Evolutionary conservation across 2,888 invertebrate genomes (phyloP), one percentile per base, ranked within the genome.

Genomic region (Philereme transversata): DNA sequence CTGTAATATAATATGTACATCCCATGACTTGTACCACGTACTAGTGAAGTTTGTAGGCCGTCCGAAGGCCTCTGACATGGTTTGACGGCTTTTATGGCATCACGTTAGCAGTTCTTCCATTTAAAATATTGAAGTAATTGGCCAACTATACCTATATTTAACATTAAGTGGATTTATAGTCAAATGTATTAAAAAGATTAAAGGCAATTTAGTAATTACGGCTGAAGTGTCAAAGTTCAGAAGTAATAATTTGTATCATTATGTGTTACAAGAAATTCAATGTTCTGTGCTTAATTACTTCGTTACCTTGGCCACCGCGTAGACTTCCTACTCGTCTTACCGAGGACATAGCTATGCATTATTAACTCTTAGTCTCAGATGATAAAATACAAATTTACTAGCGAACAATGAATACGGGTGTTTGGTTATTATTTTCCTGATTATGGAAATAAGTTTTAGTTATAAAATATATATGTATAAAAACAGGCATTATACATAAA

Each of bases 221-320:
- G 5, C 54, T 62, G 41, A 53, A 58, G 52, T 67, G 67, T 62
- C 72, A 67, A 63, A 71, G 76, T 76, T 77, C 75, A 76, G 71
- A 71, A 68, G 67, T 72, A 73, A 73, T 73, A 74, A 77, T 75
- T 22, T 69, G 72, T 75, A 71, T 73, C 68, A 72, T 77, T 73
- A 76, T 61, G 65, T 63, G 55, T 61, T 62, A 69, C 67, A 71
- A 67, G 75, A 70, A 73, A 72, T 68, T 73, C 72, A 73, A 72
- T 66, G 72, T 71, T 74, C 61, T 68, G 69, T 60, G 57, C 72
- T 73, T 81, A 76, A 77, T 74, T 71, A 68, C 55, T 8, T 40
- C 67, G 69, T 80, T 70, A 73, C 79, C 81, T 81, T 80, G 79
- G 71, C 67, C 67, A 69, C 63, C 65, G 56, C 41, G 54, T 65